Percentiles rank a stretch among this genome's conserved stretches.
These are phyloP conservation scores for Spilarctia lutea DNA, from an alignment of 2,888 invertebrate genomes.

Conservation along the genomic window DNA sequence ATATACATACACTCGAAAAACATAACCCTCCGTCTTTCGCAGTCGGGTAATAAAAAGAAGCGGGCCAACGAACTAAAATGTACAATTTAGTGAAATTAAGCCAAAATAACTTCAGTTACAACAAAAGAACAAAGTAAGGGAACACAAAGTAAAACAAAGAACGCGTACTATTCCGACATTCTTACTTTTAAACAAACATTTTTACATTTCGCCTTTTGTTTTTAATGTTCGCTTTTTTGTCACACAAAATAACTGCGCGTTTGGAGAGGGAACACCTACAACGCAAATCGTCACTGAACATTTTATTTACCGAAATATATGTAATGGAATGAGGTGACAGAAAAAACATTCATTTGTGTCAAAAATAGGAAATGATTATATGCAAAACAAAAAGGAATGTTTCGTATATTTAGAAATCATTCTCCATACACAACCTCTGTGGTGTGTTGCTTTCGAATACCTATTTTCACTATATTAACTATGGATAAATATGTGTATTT, in stretches of 20 bases:
- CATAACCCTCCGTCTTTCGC: too few species aligned
- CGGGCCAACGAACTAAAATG: constrained; percentile 15
- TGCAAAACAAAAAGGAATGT: neutral
- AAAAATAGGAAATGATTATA: neutral
- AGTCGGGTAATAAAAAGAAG: constrained; percentile 21
- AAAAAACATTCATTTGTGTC: neutral
- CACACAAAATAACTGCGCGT: constrained; percentile 26
- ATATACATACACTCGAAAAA: too few species aligned
- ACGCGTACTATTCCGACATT: constrained; percentile 33
- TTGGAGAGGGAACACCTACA: constrained; percentile 1
- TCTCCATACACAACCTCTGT: neutral
- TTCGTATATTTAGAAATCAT: neutral
- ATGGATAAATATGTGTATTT: too few species aligned
- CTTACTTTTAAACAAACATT: constrained; percentile 48
- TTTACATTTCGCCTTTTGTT: constrained; percentile 35
- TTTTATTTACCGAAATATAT: neutral
- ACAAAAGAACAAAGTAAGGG: constrained; percentile 49
- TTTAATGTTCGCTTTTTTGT: constrained; percentile 36
- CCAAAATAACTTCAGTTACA: constrained; percentile 42
- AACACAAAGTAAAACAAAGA: constrained; percentile 40
- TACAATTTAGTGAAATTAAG: constrained; percentile 43
- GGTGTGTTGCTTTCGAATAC: neutral
- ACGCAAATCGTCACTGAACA: neutral
- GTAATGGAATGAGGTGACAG: neutral
- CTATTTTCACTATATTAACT: too few species aligned